Conservation (phyloP, 2,888 invertebrate genomes). For the Lasioglossum calceatum region DNA sequence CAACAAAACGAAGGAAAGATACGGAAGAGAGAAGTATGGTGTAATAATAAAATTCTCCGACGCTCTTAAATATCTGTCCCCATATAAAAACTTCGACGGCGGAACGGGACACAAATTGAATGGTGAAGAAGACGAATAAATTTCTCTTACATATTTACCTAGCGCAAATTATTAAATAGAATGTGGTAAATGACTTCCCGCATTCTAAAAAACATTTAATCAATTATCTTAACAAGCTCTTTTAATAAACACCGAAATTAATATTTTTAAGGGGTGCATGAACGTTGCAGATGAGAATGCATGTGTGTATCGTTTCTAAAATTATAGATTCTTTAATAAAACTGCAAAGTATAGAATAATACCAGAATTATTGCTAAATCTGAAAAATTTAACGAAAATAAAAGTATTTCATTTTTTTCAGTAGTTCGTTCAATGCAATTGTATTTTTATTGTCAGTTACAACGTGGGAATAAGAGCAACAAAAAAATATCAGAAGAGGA, state of each 20-base stretch:
- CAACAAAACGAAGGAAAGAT: neutral
- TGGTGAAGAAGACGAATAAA: neutral
- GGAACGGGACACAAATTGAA: neutral
- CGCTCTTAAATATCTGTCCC: neutral
- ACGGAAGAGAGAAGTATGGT: neutral
- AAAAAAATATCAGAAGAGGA: neutral
- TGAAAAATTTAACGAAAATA: neutral
- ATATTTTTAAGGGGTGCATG: neutral
- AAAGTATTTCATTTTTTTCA: neutral
- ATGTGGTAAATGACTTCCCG: neutral
- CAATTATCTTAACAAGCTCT: neutral
- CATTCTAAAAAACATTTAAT: too few species aligned
- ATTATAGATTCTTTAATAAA: neutral
- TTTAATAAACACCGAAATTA: neutral
- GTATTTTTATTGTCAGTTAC: too few species aligned
- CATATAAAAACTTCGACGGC: neutral
- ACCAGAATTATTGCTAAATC: neutral
- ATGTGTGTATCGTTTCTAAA: neutral
- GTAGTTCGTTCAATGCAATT: neutral
- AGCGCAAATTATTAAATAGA: neutral
- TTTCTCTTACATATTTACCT: neutral
- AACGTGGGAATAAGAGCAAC: neutral
- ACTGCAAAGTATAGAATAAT: neutral
- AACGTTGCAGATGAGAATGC: neutral
- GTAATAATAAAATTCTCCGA: conserved; percentile 5